phyloP scores from a whole-genome alignment of 2,113 vertebrate genomes.

The Sphyrna mokarran region DNA sequence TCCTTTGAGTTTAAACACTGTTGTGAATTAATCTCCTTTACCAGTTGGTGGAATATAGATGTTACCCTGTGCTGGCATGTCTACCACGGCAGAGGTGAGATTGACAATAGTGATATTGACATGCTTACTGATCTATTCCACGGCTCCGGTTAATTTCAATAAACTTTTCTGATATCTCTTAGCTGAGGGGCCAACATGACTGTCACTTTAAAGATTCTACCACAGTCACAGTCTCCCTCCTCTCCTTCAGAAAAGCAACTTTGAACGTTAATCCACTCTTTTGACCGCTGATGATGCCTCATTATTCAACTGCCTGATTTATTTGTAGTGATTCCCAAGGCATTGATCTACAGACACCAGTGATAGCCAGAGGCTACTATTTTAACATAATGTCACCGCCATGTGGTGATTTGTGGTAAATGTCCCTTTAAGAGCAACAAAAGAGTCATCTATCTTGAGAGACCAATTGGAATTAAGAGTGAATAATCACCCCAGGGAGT shows the following conservation, averaged over 20 bases:
- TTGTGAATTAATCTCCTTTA: not conserved
- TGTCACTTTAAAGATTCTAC: not conserved
- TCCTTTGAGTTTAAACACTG: not conserved
- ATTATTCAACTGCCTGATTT: not conserved
- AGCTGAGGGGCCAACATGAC: too few relatives aligned
- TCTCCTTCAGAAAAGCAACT: not conserved
- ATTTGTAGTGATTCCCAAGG: not conserved
- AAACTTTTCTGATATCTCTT: too few relatives aligned
- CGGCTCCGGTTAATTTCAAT: too few relatives aligned
- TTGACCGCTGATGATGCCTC: not conserved
- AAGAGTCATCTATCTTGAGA: too few relatives aligned
- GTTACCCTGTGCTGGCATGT: not conserved
- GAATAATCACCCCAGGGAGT: too few relatives aligned
- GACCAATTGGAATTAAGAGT: too few relatives aligned
- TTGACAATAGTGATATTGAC: not conserved
- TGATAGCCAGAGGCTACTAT: not conserved
- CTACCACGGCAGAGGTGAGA: not conserved
- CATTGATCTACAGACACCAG: not conserved
- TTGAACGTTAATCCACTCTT: not conserved
- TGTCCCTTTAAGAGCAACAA: too few relatives aligned
- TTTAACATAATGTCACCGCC: too few relatives aligned
- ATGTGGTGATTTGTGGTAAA: too few relatives aligned
- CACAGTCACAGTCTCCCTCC: too few relatives aligned
- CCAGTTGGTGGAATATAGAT: not conserved
- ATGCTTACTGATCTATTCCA: not conserved